Percentiles rank a stretch among this genome's conserved stretches.
Conservation (phyloP, 2,113 vertebrate species). For the Amia ocellicauda region DNA sequence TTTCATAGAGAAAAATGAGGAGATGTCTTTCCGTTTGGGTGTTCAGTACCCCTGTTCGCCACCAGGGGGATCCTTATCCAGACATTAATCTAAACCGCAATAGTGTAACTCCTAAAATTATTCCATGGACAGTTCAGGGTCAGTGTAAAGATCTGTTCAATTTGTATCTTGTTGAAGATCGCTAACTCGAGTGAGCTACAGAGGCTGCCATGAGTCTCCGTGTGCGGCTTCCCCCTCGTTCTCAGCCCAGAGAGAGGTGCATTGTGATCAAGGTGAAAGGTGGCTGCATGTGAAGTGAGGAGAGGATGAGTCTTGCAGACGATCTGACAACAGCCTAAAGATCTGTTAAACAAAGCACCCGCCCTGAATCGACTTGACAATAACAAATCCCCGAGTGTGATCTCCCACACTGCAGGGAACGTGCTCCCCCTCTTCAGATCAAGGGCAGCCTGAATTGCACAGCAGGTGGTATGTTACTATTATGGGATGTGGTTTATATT, state of each 20-base stretch:
- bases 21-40: too few relatives aligned
- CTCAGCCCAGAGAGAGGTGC: not conserved
- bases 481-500: not conserved
- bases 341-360: not conserved
- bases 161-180: too few relatives aligned
- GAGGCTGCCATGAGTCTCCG: not conserved
- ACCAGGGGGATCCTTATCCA: too few relatives aligned
- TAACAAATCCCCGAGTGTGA: not conserved
- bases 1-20: too few relatives aligned
- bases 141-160: too few relatives aligned
- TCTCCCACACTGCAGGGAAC: not conserved
- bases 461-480: not conserved
- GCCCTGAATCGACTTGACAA: not conserved
- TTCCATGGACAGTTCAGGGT: too few relatives aligned
- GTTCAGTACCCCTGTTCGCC: too few relatives aligned
- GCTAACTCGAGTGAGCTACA: not conserved
- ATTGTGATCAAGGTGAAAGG: conserved; percentile 6
- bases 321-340: conserved; percentile 3
- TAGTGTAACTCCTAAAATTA: too few relatives aligned
- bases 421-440: not conserved
- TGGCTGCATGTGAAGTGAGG: not conserved
- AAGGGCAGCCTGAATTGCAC: conserved; percentile 5
- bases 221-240: not conserved
- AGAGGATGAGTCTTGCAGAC: not conserved
- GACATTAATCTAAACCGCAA: too few relatives aligned